Evolutionary conservation across 2,888 invertebrate genomes (phyloP), one percentile per base, ranked within the genome.

Genomic region (Volucella bombylans): DNA sequence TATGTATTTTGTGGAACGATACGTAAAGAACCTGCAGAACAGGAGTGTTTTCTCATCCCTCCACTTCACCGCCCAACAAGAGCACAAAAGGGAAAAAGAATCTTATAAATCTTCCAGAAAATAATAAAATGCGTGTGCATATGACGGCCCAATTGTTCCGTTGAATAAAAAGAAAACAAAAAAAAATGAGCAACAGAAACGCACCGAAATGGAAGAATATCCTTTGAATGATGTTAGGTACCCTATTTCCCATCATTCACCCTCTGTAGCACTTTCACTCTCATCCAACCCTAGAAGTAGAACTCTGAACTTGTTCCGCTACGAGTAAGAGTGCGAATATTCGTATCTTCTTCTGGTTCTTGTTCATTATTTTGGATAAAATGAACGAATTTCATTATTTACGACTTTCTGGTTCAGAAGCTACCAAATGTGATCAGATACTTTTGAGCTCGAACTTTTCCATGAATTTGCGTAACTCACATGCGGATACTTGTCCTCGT

Each of bases 321-420:
- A 4, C 31, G 31, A 31, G 6, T 31, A 6, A 4, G 31, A 31
- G 31, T 31, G 1, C 54, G 65, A 62, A 55, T 54, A 43, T 62
- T 45, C 31, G 31, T 31, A 31, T 31, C 49, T 45, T 55, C 50
- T 54, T 49, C 31, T 69, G 65, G 18, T 69, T 64, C 39, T 64
- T 76, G 81, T 82, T 83, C 83, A 85, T 85, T 85, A 73, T 80
- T 86, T 80, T 80, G 78, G 69, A 86, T 80, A 83, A 86, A 87
- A 83, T 86, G 74, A 83, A 82, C 73, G 86, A 86, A 87, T 88
- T 89, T 88, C 82, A 87, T 90, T 90, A 90, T 90, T 90, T 90
- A 90, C 89, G 90, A 90, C 89, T 90, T 90, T 90, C 89, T 89
- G 89, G 89, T 90, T 90, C 89, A 89, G 88, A 89, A 89, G 89